Evolutionary conservation across 2,797 vertebrate species (phyloP).

Genomic region (Xiphophorus birchmanni): DNA sequence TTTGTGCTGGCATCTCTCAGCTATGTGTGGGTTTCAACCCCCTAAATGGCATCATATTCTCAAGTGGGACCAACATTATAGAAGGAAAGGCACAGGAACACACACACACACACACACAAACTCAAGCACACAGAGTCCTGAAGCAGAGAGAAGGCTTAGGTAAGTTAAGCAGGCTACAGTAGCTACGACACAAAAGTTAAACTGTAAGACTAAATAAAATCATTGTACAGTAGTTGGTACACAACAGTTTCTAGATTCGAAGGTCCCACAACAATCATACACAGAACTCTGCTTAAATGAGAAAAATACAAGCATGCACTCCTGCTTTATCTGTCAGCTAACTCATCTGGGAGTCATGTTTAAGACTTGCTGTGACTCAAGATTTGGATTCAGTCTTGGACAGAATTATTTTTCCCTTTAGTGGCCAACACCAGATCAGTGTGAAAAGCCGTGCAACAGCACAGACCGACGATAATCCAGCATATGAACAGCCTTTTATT

Average conservation of each 20-base stretch:
- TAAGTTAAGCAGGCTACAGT: slow-evolving; percentile 81
- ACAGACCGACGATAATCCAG: slow-evolving; percentile 49
- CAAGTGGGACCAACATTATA: slow-evolving; percentile 79
- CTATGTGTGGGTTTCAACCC: slow-evolving; percentile 51
- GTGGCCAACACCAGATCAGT: slow-evolving; percentile 60
- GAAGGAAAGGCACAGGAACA: slow-evolving; percentile 81
- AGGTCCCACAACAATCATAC: slow-evolving; percentile 78
- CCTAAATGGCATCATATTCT: slow-evolving; percentile 75
- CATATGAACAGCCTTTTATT: slow-evolving; percentile 39
- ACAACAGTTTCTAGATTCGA: slow-evolving; percentile 72
- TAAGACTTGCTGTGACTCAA: slow-evolving; percentile 39
- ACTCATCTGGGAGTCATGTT: slow-evolving; percentile 47
- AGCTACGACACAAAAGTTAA: slow-evolving; percentile 81
- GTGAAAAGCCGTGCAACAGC: slow-evolving; percentile 62
- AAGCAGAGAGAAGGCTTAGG: slow-evolving; percentile 80
- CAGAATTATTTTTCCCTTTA: slow-evolving; percentile 28
- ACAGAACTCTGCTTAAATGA: slow-evolving; percentile 71
- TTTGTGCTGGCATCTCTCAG: slow-evolving; percentile 64
- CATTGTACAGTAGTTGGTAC: slow-evolving; percentile 73
- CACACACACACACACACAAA: slow-evolving; percentile 75
- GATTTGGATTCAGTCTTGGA: slow-evolving; percentile 53
- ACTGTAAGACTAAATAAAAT: slow-evolving; percentile 74
- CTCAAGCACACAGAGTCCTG: slow-evolving; percentile 80
- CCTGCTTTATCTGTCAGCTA: slow-evolving; percentile 61
- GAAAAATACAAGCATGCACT: slow-evolving; percentile 76